Evolutionary conservation across 1,140 invertebrate genomes (phyloP), one percentile per base, ranked within the genome.

Genomic region (Cotesia glomerata): DNA sequence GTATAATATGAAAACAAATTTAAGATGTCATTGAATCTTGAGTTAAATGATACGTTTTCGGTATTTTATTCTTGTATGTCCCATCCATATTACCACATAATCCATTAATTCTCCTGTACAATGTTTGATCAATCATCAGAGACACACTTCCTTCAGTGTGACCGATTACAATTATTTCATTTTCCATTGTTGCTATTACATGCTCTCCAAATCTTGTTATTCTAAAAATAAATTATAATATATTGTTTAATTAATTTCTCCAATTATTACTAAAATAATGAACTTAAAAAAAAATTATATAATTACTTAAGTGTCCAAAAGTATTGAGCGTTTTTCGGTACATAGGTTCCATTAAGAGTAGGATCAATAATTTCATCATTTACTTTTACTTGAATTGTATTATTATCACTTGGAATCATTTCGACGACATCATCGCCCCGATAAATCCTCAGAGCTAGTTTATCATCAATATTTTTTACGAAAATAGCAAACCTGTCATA

Each of bases 41-140:
- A 39, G 35, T 13, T 45, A 64, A 14, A 5, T 3, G 35, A 64
- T 71, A 71, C 0, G 18, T 18, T 34, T 64, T 35, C 2, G 67
- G 45, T n/a, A 74, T 63, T 45, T 45, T 34, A 11, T 36, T 54
- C 9, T 49, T 56, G n/a, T 74, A 58, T 39, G 45, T 72, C 0
- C 70, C 74, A 11, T 77, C 73, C 73, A 82, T 72, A 14, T 74
- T 63, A 62, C 79, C 79, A 36, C 81, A 82, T 5, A 81, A 1
- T 5, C 81, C 81, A 8, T 58, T 74, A 0, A 81, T 51, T 35
- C 58, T 74, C 32, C 78, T 75, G 34, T 76, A 77, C n/a, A 80
- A 18, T 8, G 3, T 5, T 0, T 65, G 69, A 14, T 65, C 67
- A 8, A 75, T 9, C 11, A 72, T 9, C 9, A 82, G 5, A 0